Percentiles rank a stretch among this genome's conserved stretches.
Conservation (phyloP, 2,888 invertebrate genomes). For the Andrena bicolor region DNA sequence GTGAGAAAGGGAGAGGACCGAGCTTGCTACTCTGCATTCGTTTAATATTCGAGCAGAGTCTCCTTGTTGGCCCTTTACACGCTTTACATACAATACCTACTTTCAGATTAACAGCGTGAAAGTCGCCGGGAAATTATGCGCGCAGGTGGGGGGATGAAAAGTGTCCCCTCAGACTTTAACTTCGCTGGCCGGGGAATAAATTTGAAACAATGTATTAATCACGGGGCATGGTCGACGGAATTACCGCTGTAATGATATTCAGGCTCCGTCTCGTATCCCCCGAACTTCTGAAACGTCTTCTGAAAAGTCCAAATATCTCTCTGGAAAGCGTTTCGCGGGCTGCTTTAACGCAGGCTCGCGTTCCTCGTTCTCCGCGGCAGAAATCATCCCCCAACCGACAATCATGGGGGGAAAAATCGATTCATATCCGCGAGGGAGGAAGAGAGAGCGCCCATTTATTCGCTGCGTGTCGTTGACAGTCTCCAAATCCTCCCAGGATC, state of each 20-base stretch:
- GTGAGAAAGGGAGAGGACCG: not conserved
- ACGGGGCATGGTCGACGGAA: conserved; percentile 13
- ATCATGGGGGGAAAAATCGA: not conserved
- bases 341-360: not conserved
- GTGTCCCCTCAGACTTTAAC: conserved; percentile 5
- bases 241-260: conserved; percentile 35
- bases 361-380: conserved; percentile 1
- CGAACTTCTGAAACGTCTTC: not conserved
- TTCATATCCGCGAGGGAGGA: not conserved
- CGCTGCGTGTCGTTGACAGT: conserved; percentile 48
- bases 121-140: conserved; percentile 18
- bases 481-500: conserved; percentile 28
- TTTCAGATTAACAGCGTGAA: conserved; percentile 34
- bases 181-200: conserved; percentile 25
- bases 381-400: not conserved
- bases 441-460: conserved; percentile 26
- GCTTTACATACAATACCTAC: conserved; percentile 39
- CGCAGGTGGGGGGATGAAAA: conserved; percentile 15
- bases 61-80: conserved; percentile 24
- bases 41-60: conserved; percentile 33
- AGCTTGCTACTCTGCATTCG: conserved; percentile 9
- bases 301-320: not conserved
- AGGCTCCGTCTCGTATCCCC: not conserved
- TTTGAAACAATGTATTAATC: conserved; percentile 38
- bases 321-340: not conserved